Evolutionary conservation across 2,113 vertebrate genomes (phyloP).

Genomic region (Danio rerio): GRCz12tu NC_133198.1:26861501-26862000

Average conservation of each 20-base stretch:
- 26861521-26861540: neutral
- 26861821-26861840: neutral
- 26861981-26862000: too few species aligned
- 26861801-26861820: neutral
- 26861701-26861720: conserved; percentile 1
- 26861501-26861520: neutral
- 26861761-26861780: conserved; percentile 3
- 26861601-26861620: neutral
- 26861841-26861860: neutral
- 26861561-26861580: neutral
- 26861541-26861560: too few species aligned
- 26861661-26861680: neutral
- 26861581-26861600: neutral
- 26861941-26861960: neutral
- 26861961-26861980: neutral
- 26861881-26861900: neutral
- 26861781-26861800: conserved; percentile 22
- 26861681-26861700: conserved; percentile 9
- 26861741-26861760: conserved; percentile 35
- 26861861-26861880: neutral
- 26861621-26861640: neutral
- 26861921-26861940: neutral
- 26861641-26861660: neutral
- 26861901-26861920: neutral
- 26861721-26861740: conserved; percentile 19